Evolutionary conservation across 2,797 vertebrate genomes (phyloP).

Genomic region (Enteromius thamalakanensis): DNA sequence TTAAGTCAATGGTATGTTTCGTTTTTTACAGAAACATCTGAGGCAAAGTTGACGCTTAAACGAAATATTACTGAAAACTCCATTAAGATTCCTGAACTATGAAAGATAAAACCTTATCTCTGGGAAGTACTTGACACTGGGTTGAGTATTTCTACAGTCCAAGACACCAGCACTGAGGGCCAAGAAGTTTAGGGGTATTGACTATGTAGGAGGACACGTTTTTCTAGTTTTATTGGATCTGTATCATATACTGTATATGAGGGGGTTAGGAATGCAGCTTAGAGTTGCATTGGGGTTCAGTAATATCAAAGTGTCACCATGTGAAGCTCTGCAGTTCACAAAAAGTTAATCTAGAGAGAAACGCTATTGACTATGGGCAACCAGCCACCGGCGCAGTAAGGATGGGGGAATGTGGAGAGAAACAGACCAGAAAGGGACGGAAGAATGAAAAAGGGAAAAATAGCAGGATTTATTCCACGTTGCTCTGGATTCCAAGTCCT

Average conservation of each 20-base stretch:
- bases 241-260: conserved; percentile 18
- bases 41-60: background rate
- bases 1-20: background rate
- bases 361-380: conserved; percentile 16
- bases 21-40: background rate
- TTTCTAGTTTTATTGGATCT: conserved; percentile 32
- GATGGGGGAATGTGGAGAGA: conserved; percentile 51
- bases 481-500: conserved; percentile 63
- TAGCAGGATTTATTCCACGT: conserved; percentile 51
- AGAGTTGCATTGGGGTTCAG: conserved; percentile 27
- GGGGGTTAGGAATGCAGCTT: conserved; percentile 28
- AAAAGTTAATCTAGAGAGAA: conserved; percentile 43
- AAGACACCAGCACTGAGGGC: background rate
- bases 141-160: conserved; percentile 4
- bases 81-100: conserved; percentile 16
- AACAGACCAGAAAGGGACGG: conserved; percentile 29
- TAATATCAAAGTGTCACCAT: conserved; percentile 24
- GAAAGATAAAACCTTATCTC: conserved; percentile 9
- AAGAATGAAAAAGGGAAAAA: conserved; percentile 4
- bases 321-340: conserved; percentile 31
- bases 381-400: background rate
- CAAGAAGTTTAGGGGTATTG: conserved; percentile 1
- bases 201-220: background rate
- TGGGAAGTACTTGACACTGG: conserved; percentile 15
- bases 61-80: background rate